Percentiles rank a stretch among this genome's conserved stretches.
Conservation (phyloP, 2,113 vertebrate species). For the Dinomys branickii region DNA sequence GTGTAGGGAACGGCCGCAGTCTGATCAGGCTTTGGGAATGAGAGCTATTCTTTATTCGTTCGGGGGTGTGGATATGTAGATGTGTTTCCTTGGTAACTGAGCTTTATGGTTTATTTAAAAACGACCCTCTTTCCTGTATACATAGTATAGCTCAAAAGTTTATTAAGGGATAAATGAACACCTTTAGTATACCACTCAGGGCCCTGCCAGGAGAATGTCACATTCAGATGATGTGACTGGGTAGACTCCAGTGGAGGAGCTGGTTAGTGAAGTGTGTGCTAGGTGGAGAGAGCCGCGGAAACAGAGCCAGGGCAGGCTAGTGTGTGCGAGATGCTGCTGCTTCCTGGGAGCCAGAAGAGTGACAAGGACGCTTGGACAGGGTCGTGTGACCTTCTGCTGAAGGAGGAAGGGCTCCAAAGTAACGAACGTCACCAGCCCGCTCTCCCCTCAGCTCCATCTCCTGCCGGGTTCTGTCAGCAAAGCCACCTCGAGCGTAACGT, state of each 20-base stretch:
- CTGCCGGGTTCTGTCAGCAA: background rate
- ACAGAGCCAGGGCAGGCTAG: background rate
- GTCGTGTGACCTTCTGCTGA: background rate
- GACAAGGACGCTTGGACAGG: background rate
- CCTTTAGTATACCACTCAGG: background rate
- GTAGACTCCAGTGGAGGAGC: background rate
- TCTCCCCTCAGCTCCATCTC: background rate
- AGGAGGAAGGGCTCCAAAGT: background rate
- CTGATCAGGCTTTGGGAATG: background rate
- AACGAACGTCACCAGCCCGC: background rate
- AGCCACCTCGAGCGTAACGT: background rate
- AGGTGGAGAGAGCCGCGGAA: background rate
- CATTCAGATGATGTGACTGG: background rate
- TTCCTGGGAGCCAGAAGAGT: background rate
- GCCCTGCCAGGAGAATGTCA: background rate
- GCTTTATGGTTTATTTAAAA: background rate
- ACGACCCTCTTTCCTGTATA: background rate
- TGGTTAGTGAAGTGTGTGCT: too few species aligned
- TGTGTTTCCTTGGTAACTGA: background rate
- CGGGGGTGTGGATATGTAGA: background rate
- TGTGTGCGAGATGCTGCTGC: background rate
- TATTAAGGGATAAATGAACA: background rate
- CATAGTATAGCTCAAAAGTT: background rate
- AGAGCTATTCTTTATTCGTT: background rate
- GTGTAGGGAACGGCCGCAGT: background rate